Conservation (phyloP, 1,140 invertebrate genomes). For the Vanessa tameamea region DNA sequence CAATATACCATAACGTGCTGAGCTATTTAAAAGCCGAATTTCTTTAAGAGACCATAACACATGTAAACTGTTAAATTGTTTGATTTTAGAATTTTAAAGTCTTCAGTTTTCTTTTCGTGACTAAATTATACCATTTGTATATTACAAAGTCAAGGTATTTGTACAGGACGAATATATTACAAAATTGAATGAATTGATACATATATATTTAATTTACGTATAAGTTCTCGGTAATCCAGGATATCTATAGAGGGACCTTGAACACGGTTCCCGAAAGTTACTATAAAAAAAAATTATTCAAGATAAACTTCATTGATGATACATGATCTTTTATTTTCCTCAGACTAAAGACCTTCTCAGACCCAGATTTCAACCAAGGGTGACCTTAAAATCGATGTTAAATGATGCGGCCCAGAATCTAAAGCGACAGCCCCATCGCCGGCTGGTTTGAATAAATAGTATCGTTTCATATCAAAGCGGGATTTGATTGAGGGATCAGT, state of each 20-base stretch:
- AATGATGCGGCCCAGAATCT: constrained; percentile 27
- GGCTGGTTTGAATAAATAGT: constrained; percentile 34
- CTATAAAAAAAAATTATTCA: no score
- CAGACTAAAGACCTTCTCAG: neutral
- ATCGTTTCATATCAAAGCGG: constrained; percentile 35
- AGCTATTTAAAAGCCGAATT: neutral
- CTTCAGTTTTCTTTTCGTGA: no score
- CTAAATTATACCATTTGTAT: no score
- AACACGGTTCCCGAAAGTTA: no score
- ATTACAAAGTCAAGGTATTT: neutral
- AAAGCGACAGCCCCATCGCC: constrained; percentile 6
- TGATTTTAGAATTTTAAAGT: no score
- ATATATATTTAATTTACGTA: no score
- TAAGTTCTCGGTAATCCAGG: no score
- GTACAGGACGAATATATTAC: neutral
- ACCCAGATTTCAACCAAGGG: constrained; percentile 13
- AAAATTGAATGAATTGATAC: no score
- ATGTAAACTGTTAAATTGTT: no score
- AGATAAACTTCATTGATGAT: neutral
- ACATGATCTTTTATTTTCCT: constrained; percentile 10
- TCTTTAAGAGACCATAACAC: no score
- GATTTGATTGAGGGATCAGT: constrained; percentile 41
- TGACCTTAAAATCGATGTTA: constrained; percentile 31
- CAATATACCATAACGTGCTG: neutral
- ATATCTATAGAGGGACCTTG: no score